Percentiles rank a stretch among this genome's conserved stretches.
phyloP scores from a whole-genome alignment of 2,797 vertebrate genomes.

The Phrynocephalus forsythii region DNA sequence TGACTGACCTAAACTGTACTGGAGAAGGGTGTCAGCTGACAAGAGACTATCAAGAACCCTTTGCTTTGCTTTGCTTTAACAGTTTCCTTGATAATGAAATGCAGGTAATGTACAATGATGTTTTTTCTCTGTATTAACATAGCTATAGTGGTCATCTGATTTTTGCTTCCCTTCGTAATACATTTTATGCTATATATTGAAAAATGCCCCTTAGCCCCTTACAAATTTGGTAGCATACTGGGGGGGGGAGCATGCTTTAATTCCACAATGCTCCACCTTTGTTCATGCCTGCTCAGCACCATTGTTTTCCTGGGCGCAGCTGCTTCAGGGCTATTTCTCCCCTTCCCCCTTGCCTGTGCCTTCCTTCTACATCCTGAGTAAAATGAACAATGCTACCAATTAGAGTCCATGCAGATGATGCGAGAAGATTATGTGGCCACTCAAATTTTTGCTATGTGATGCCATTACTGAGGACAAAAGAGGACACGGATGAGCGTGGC shows the following conservation, averaged over 20 bases:
- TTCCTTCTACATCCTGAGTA: neutral
- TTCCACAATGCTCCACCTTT: neutral
- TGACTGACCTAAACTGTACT: too few species aligned
- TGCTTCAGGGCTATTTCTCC: neutral
- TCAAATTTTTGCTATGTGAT: neutral
- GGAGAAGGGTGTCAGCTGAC: too few species aligned
- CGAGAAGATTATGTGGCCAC: neutral
- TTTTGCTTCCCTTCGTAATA: too few species aligned
- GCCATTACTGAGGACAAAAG: neutral
- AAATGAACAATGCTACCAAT: neutral
- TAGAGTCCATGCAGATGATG: neutral
- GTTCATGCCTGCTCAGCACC: neutral
- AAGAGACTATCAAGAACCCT: too few species aligned
- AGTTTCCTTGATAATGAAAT: too few species aligned
- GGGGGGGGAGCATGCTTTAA: too few species aligned
- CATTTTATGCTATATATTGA: too few species aligned
- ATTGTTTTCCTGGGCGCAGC: neutral
- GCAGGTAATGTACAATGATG: too few species aligned
- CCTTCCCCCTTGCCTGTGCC: neutral
- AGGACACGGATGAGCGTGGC: neutral
- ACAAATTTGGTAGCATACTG: neutral
- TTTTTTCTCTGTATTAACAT: too few species aligned
- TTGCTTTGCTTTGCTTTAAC: too few species aligned
- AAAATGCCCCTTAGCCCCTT: too few species aligned
- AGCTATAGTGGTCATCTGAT: too few species aligned